Evolutionary conservation across 2,113 vertebrate genomes (phyloP).

Genomic region (Nicator chloris): DNA sequence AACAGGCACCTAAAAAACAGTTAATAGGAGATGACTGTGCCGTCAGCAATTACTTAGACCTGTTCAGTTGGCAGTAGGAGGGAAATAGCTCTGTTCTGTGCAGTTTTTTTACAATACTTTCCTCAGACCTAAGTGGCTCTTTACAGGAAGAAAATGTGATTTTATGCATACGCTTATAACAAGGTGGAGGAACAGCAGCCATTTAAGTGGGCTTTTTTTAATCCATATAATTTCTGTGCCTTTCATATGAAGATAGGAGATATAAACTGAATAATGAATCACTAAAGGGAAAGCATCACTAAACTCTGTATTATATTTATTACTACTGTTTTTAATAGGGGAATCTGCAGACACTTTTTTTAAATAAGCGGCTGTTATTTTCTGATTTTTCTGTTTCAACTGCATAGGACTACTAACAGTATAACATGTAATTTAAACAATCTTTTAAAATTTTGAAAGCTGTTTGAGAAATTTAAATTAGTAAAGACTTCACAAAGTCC

Average conservation of each 20-base stretch:
- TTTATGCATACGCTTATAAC: background rate
- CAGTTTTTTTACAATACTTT: background rate
- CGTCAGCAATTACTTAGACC: background rate
- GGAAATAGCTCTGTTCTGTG: background rate
- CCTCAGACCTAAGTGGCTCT: background rate
- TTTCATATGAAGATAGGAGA: constrained; percentile 39
- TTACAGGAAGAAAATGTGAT: background rate
- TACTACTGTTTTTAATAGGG: constrained; percentile 38
- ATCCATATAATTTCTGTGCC: constrained; percentile 41
- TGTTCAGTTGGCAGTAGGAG: background rate
- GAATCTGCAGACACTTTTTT: constrained; percentile 61
- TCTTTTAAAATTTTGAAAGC: background rate
- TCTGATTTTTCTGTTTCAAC: constrained; percentile 48
- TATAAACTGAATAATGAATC: constrained; percentile 37
- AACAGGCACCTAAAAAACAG: background rate
- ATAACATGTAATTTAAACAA: background rate
- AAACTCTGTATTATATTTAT: constrained; percentile 5
- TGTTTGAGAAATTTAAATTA: background rate
- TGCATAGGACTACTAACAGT: background rate
- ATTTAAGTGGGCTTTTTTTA: background rate
- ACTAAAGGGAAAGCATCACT: background rate
- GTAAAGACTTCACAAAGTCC: background rate
- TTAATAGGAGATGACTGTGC: background rate
- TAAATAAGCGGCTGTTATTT: constrained; percentile 56
- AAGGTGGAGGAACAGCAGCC: background rate